Evolutionary conservation across 2,797 vertebrate species (phyloP).

Genomic region (Dryobates pubescens): DNA sequence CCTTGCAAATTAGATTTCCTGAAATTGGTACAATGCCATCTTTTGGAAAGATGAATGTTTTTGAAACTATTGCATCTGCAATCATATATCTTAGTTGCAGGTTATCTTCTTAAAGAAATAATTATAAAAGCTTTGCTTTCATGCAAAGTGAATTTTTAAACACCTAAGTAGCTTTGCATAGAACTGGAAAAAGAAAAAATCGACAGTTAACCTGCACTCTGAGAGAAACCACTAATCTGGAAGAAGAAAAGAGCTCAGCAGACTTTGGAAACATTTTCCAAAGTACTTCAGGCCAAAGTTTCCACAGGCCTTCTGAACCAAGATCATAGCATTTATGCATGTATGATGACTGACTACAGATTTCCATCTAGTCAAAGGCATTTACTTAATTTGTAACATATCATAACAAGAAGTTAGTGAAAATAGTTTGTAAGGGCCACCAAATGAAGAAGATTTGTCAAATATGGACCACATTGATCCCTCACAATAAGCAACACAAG

Average conservation of each 20-base stretch:
- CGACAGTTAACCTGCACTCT: neutral
- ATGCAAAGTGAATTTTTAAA: neutral
- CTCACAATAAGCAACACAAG: neutral
- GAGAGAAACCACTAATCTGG: slow-evolving; percentile 24
- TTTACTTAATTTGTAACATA: slow-evolving; percentile 22
- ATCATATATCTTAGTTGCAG: neutral
- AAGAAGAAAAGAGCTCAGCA: slow-evolving; percentile 30
- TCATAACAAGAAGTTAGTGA: slow-evolving; percentile 39
- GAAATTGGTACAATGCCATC: neutral
- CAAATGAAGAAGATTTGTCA: neutral
- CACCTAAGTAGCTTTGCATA: neutral
- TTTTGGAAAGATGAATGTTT: neutral
- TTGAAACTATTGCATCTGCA: neutral
- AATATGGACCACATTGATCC: neutral
- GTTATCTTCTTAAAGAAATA: neutral
- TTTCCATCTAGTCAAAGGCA: slow-evolving; percentile 26
- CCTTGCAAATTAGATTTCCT: neutral
- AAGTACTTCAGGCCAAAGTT: slow-evolving; percentile 28
- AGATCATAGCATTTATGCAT: neutral
- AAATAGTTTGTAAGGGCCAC: slow-evolving; percentile 17
- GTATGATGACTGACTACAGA: slow-evolving; percentile 16
- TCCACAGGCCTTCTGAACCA: slow-evolving; percentile 29
- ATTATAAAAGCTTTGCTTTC: neutral
- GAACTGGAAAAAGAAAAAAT: neutral
- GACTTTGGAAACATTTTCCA: slow-evolving; percentile 21